Percentiles rank a stretch among this genome's conserved stretches.
Conservation (phyloP, 2,113 vertebrate genomes). For the Elgaria multicarinata region DNA sequence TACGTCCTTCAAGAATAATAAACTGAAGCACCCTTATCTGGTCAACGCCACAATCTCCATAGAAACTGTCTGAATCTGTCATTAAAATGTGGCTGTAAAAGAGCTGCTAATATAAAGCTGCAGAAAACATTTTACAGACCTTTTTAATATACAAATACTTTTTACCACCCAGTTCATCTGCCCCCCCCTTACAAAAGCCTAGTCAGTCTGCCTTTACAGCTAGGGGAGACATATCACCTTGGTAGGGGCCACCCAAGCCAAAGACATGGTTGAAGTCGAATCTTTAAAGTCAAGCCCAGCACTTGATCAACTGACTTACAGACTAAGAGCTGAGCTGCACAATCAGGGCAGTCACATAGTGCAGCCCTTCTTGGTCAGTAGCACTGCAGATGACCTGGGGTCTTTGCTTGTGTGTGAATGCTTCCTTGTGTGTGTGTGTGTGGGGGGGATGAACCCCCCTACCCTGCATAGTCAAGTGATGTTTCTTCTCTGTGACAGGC, state of each 20-base stretch:
- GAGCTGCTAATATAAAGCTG: conserved; percentile 25
- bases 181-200: neutral
- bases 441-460: neutral
- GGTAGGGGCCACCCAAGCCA: neutral
- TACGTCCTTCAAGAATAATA: conserved; percentile 29
- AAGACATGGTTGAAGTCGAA: too few species aligned
- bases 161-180: neutral
- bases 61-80: conserved; percentile 29
- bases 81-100: conserved; percentile 63
- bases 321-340: neutral
- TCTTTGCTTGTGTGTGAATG: neutral
- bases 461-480: neutral
- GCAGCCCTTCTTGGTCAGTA: neutral
- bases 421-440: neutral
- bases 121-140: conserved; percentile 30
- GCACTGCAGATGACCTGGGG: too few species aligned
- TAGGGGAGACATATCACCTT: neutral
- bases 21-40: neutral
- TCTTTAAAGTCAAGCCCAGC: neutral
- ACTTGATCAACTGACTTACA: neutral
- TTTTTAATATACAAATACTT: neutral
- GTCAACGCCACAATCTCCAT: neutral
- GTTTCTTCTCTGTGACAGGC: neutral
- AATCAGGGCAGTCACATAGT: neutral
- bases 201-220: neutral